A percentile compares a stretch with the other conserved stretches of the same genome.
phyloP scores from a whole-genome alignment of 2,797 vertebrate genomes.

The Propithecus deckenii region DNA sequence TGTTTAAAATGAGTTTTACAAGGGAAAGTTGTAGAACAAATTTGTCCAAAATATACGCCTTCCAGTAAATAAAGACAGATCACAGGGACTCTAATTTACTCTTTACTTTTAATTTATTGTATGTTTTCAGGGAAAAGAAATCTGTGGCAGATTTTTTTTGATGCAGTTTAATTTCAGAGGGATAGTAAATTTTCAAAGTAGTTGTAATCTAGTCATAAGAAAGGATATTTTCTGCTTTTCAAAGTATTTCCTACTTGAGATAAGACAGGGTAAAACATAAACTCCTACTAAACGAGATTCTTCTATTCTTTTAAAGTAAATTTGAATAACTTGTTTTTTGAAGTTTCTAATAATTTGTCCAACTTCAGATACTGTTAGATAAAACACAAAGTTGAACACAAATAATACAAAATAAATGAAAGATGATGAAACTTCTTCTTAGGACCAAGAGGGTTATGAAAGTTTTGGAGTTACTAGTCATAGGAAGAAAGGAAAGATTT shows the following conservation, averaged over 20 bases:
- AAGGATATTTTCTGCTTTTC: background rate
- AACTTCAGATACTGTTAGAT: background rate
- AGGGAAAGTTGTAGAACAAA: constrained; percentile 37
- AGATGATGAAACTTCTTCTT: background rate
- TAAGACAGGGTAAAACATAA: background rate
- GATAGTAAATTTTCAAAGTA: background rate
- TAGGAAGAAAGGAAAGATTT: background rate
- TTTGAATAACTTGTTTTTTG: background rate
- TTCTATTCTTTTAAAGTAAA: background rate
- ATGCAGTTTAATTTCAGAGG: background rate
- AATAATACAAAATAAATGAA: constrained; percentile 1
- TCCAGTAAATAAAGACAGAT: constrained; percentile 58
- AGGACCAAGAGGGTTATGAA: background rate
- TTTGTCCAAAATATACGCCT: constrained; percentile 60
- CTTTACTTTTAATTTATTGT: constrained; percentile 12
- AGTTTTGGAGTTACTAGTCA: background rate
- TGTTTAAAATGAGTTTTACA: constrained; percentile 21
- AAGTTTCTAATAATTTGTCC: background rate
- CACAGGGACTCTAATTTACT: constrained; percentile 39
- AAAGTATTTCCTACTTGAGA: background rate
- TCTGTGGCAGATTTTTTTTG: background rate
- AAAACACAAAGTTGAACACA: background rate
- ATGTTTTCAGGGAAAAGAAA: background rate
- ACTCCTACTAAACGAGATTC: background rate
- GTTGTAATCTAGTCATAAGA: background rate